phyloP scores from a whole-genome alignment of 2,797 vertebrate species.

The Triplophysa yarkandensis region DNA sequence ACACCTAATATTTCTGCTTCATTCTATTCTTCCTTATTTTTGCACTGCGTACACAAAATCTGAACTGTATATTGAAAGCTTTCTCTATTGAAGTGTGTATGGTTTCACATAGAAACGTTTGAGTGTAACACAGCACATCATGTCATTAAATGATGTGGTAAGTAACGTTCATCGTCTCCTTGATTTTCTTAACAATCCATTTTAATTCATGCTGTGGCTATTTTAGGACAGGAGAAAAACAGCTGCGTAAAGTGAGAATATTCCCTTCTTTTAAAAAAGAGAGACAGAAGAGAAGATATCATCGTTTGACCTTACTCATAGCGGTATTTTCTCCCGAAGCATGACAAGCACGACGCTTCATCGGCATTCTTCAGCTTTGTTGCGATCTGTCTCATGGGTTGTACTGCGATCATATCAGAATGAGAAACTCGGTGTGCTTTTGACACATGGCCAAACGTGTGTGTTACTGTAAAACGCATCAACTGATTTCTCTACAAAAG shows the following conservation, averaged over 20 bases:
- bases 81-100: too few relatives aligned
- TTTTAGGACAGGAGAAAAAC: conserved; percentile 54
- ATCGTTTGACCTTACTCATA: conserved; percentile 54
- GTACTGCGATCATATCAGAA: conserved; percentile 28
- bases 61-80: too few relatives aligned
- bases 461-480: background rate
- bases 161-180: conserved; percentile 51
- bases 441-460: conserved; percentile 5
- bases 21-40: too few relatives aligned
- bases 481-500: background rate
- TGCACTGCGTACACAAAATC: too few relatives aligned
- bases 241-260: conserved; percentile 52
- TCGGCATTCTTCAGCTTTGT: conserved; percentile 1
- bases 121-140: background rate
- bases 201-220: conserved; percentile 63
- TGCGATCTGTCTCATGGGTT: conserved; percentile 19
- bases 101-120: too few relatives aligned
- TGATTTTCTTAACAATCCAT: conserved; percentile 61
- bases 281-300: conserved; percentile 5
- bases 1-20: too few relatives aligned
- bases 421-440: background rate
- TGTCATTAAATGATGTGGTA: conserved; percentile 47
- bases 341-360: conserved; percentile 39
- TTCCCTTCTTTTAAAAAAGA: background rate
- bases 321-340: conserved; percentile 38